These are phyloP conservation scores for Piaya cayana DNA, from an alignment of 2,113 vertebrate genomes.

Conservation along the genomic window DNA sequence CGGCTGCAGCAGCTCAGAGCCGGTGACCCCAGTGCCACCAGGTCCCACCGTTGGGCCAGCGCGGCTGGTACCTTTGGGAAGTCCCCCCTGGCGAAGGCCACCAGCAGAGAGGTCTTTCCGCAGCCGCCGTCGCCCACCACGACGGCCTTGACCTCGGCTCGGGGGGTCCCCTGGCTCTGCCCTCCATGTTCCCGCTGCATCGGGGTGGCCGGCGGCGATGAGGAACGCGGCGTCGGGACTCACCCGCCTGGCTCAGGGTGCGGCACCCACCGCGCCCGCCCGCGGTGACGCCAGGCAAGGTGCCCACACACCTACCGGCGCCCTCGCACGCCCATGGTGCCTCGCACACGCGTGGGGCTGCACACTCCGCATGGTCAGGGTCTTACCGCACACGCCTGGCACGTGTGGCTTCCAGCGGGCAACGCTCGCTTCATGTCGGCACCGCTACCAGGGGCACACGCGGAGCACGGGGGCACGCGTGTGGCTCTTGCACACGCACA, in stretches of 20 bases:
- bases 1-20: neutral
- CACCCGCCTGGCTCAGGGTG: neutral
- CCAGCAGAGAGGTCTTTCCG: conserved; percentile 77
- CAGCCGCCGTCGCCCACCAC: conserved; percentile 79
- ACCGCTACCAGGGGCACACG: too few species aligned
- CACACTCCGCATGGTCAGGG: neutral
- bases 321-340: rapidly evolving
- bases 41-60: neutral
- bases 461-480: too few species aligned
- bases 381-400: neutral
- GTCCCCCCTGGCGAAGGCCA: conserved; percentile 63
- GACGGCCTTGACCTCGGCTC: conserved; percentile 65
- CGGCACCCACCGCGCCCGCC: neutral
- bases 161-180: neutral
- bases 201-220: neutral
- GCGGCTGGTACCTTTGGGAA: conserved; percentile 69
- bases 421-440: too few species aligned
- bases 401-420: too few species aligned
- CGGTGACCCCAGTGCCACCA: too few species aligned
- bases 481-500: too few species aligned
- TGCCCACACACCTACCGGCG: rapidly evolving
- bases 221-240: neutral
- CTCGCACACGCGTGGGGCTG: neutral
- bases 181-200: neutral
- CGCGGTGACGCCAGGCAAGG: neutral